Evolutionary conservation across 2,113 vertebrate genomes (phyloP).

Genomic region (Thryonomys swinderianus): DNA sequence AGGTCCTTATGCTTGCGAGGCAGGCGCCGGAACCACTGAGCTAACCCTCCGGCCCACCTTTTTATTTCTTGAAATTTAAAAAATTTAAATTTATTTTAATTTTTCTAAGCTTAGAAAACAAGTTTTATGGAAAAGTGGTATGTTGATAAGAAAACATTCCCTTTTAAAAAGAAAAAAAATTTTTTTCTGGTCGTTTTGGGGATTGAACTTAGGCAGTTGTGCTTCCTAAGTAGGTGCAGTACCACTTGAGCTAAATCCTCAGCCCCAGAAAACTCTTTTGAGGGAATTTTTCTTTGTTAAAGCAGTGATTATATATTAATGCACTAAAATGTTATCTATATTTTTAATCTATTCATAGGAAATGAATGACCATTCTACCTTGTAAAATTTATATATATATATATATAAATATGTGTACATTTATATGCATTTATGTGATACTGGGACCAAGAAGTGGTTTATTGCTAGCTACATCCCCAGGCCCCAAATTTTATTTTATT

Average conservation of each 20-base stretch:
- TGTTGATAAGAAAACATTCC: neutral
- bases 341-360: neutral
- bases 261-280: neutral
- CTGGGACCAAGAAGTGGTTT: neutral
- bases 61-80: neutral
- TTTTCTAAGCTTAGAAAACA: conserved; percentile 22
- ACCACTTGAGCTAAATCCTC: too few species aligned
- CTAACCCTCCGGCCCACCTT: neutral
- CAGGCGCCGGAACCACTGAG: too few species aligned
- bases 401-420: neutral
- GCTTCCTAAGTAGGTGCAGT: too few species aligned
- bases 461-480: neutral
- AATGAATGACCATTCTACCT: neutral
- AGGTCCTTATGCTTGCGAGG: too few species aligned
- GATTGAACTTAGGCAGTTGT: too few species aligned
- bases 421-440: too few species aligned
- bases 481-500: too few species aligned
- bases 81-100: neutral
- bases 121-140: neutral
- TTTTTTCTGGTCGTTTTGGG: too few species aligned
- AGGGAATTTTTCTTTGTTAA: neutral
- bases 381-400: neutral
- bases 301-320: neutral
- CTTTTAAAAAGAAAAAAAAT: too few species aligned
- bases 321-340: neutral